Percentiles rank a stretch among this genome's conserved stretches.
Conservation (phyloP, 2,888 invertebrate species). For the Melanostoma mellinum region DNA sequence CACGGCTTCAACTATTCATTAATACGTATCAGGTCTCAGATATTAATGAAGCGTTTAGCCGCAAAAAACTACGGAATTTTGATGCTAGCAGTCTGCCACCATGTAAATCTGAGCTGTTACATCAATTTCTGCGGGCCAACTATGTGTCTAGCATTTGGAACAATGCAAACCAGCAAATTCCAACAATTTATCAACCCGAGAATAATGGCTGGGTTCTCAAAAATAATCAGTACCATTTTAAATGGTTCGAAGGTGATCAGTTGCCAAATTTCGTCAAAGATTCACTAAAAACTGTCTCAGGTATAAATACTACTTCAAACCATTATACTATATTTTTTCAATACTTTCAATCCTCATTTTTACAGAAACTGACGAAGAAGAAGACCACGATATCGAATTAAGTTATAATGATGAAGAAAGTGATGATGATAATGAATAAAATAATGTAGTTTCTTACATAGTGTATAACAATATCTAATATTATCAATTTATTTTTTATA, state of each 20-base stretch:
- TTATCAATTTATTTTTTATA: too few relatives aligned
- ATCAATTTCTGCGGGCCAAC: background rate
- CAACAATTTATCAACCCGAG: constrained; percentile 9
- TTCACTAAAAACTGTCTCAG: background rate
- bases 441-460: too few relatives aligned
- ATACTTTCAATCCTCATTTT: too few relatives aligned
- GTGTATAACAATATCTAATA: too few relatives aligned
- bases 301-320: too few relatives aligned
- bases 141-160: constrained; percentile 25
- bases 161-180: constrained; percentile 28
- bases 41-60: background rate
- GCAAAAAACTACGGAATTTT: background rate
- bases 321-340: too few relatives aligned
- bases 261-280: constrained; percentile 43
- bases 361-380: too few relatives aligned
- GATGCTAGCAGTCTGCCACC: constrained; percentile 15
- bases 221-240: constrained; percentile 13
- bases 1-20: background rate
- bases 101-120: constrained; percentile 3
- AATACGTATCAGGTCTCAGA: background rate
- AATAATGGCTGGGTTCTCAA: constrained; percentile 17
- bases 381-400: too few relatives aligned
- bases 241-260: constrained; percentile 50
- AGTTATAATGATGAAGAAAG: too few relatives aligned
- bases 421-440: too few relatives aligned